Percentiles rank a stretch among this genome's conserved stretches.
phyloP scores from a whole-genome alignment of 2,113 vertebrate species.

The Charadrius vociferus region DNA sequence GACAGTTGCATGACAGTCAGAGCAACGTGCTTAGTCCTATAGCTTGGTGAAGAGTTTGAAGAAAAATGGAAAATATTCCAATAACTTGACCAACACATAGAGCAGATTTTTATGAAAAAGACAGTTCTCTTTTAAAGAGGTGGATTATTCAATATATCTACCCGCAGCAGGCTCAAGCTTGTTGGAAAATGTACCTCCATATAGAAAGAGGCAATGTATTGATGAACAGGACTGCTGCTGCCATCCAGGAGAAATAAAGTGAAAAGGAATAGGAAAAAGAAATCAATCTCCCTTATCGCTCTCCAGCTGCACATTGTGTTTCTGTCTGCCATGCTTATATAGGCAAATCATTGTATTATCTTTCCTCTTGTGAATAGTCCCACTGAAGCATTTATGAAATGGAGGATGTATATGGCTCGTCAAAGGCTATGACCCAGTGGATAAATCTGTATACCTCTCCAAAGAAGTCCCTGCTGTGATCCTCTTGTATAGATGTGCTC shows the following conservation, averaged over 20 bases:
- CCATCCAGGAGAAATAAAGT: constrained; percentile 13
- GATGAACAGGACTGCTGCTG: not conserved
- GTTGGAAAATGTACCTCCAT: not conserved
- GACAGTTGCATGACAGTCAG: not conserved
- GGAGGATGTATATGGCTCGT: not conserved
- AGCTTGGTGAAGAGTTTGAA: not conserved
- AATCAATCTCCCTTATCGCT: constrained; percentile 36
- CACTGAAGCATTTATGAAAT: constrained; percentile 29
- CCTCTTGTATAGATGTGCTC: not conserved
- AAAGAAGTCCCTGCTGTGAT: not conserved
- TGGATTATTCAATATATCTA: not conserved
- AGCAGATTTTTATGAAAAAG: not conserved
- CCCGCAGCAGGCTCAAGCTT: not conserved
- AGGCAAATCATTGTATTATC: constrained; percentile 52
- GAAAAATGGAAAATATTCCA: not conserved
- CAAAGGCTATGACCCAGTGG: not conserved
- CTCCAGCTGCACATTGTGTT: constrained; percentile 39
- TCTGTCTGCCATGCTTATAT: constrained; percentile 44
- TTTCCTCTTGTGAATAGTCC: constrained; percentile 30
- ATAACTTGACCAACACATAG: not conserved
- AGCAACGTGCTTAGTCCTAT: not conserved
- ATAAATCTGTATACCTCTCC: not conserved
- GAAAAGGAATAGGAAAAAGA: constrained; percentile 15
- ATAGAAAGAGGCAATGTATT: not conserved
- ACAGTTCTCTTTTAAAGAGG: not conserved